Conservation (phyloP, 2,888 invertebrate species). For the Villa cingulata region DNA sequence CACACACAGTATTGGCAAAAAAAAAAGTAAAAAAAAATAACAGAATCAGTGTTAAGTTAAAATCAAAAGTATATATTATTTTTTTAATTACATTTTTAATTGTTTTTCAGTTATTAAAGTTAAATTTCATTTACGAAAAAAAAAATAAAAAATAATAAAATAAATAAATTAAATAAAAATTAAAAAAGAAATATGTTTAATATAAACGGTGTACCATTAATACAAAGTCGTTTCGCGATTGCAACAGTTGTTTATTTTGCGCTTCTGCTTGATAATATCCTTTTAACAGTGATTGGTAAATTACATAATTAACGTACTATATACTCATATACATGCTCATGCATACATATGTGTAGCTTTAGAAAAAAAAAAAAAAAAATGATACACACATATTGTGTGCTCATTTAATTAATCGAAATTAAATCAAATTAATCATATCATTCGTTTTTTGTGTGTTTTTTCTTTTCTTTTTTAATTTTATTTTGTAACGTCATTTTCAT, state of each 20-base stretch:
- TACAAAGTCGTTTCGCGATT: slow-evolving; percentile 25
- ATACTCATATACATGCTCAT: no score
- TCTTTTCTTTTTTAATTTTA: slow-evolving; percentile 5
- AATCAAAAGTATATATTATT: no score
- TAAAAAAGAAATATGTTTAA: neutral
- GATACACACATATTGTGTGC: no score
- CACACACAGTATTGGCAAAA: no score
- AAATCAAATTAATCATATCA: no score
- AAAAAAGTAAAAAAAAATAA: neutral
- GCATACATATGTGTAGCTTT: slow-evolving; percentile 2
- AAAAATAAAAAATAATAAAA: slow-evolving; percentile 4
- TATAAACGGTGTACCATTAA: neutral
- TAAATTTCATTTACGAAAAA: slow-evolving; percentile 4
- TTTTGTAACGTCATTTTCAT: no score
- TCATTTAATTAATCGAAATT: no score
- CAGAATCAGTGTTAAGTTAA: neutral
- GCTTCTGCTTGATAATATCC: slow-evolving; percentile 70
- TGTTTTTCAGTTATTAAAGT: no score
- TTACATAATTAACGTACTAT: neutral
- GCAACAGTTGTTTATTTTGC: slow-evolving; percentile 56
- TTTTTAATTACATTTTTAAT: no score
- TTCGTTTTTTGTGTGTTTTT: slow-evolving; percentile 8
- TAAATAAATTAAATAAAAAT: slow-evolving; percentile 3
- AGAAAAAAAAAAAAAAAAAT: no score
- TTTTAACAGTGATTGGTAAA: slow-evolving; percentile 81